These are phyloP conservation scores for Ibidorhyncha struthersii DNA, from an alignment of 2,113 vertebrate genomes.

Conservation along the genomic window DNA sequence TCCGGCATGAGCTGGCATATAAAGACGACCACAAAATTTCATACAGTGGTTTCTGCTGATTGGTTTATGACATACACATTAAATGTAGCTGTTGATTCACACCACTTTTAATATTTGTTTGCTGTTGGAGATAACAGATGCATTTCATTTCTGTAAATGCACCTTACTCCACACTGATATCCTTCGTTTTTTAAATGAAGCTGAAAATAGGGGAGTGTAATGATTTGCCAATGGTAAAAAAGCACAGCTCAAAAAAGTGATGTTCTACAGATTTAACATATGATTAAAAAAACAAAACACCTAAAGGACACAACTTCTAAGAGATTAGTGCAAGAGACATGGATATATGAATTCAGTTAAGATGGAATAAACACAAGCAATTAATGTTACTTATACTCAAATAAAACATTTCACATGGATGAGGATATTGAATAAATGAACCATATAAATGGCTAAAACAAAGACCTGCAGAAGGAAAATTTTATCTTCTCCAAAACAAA, in stretches of 20 bases:
- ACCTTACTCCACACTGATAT: not conserved
- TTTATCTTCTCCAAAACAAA: not conserved
- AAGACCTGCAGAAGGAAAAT: not conserved
- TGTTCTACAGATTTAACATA: not conserved
- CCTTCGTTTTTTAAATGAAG: not conserved
- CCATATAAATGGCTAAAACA: not conserved
- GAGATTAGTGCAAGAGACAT: not conserved
- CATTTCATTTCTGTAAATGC: not conserved
- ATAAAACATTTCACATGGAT: not conserved
- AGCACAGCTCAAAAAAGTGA: not conserved
- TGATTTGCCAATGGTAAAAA: not conserved
- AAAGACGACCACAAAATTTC: not conserved
- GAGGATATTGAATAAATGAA: not conserved
- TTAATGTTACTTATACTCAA: not conserved
- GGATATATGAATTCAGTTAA: not conserved
- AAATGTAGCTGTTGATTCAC: not conserved
- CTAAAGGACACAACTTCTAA: not conserved
- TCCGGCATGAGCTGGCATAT: not conserved
- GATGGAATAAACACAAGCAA: not conserved
- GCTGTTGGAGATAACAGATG: not conserved
- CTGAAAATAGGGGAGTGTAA: not conserved
- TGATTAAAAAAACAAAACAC: not conserved
- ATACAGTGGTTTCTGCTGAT: not conserved
- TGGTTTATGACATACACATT: not conserved
- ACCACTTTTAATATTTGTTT: not conserved